These are phyloP conservation scores for Eumacrocentrus americanus DNA, from an alignment of 2,888 invertebrate species.

Conservation along the genomic window DNA sequence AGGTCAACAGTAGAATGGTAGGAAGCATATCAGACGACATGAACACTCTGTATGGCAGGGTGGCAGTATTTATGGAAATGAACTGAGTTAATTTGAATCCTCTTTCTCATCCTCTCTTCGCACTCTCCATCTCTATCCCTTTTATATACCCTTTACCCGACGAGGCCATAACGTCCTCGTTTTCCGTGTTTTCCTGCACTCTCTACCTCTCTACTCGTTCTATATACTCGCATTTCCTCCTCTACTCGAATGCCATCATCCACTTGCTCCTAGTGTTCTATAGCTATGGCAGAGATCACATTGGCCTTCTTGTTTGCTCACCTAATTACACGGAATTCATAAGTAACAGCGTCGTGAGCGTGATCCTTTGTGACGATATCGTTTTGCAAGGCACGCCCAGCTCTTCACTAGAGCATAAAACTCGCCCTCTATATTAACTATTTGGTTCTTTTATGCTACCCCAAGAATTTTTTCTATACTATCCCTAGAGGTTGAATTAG, in stretches of 20 bases:
- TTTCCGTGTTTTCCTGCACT: constrained; percentile 23
- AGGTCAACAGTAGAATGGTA: constrained; percentile 2
- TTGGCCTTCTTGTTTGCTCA: constrained; percentile 46
- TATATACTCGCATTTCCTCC: constrained; percentile 24
- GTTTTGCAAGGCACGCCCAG: no score
- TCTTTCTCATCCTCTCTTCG: constrained; percentile 34
- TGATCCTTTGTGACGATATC: no score
- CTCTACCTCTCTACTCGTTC: constrained; percentile 35
- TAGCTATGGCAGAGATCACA: not conserved
- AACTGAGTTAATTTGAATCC: constrained; percentile 51
- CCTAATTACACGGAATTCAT: constrained; percentile 56
- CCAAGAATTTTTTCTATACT: no score
- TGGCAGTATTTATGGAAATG: constrained; percentile 55
- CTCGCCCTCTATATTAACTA: no score
- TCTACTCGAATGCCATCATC: constrained; percentile 25
- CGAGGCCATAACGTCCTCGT: constrained; percentile 23
- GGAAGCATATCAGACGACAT: constrained; percentile 19
- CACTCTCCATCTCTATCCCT: constrained; percentile 6
- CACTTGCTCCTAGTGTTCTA: constrained; percentile 4
- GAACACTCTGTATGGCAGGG: constrained; percentile 40
- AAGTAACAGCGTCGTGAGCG: constrained; percentile 48
- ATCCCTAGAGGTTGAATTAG: no score
- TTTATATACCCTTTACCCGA: constrained; percentile 15
- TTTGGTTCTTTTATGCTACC: no score
- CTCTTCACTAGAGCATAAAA: no score